Evolutionary conservation across 2,797 vertebrate species (phyloP).

Genomic region (Galago senegalensis): DNA sequence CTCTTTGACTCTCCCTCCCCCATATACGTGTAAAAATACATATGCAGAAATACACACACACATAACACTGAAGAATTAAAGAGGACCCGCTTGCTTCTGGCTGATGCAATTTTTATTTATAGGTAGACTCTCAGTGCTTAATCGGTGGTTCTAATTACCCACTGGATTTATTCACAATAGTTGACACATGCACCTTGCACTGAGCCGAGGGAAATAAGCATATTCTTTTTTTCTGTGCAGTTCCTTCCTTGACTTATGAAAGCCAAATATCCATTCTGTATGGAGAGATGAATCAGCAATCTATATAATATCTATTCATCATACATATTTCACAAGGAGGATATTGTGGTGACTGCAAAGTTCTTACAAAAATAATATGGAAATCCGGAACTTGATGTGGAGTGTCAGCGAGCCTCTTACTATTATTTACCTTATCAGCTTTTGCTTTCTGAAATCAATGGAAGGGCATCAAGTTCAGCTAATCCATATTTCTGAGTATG

Average conservation of each 20-base stretch:
- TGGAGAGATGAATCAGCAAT: conserved; percentile 93
- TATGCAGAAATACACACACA: not conserved
- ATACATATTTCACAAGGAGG: conserved; percentile 93
- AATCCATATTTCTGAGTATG: conserved; percentile 95
- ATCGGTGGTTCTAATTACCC: conserved; percentile 88
- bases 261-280: conserved; percentile 90
- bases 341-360: conserved; percentile 91
- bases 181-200: conserved; percentile 84
- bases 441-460: conserved; percentile 94
- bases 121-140: conserved; percentile 82
- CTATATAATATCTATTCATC: conserved; percentile 92
- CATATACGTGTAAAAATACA: too few species aligned
- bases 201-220: conserved; percentile 87
- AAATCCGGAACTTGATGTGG: conserved; percentile 93
- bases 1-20: conserved; percentile 26
- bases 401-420: conserved; percentile 93
- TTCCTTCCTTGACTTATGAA: conserved; percentile 89
- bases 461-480: conserved; percentile 94
- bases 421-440: conserved; percentile 94
- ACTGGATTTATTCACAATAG: conserved; percentile 84
- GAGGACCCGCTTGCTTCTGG: conserved; percentile 57
- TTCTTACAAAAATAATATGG: conserved; percentile 93
- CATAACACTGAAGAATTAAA: not conserved
- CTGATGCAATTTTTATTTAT: conserved; percentile 85
- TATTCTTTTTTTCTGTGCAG: conserved; percentile 86